Base-by-base conservation (phyloP, 2,113 vertebrate species). In the Glareola pratincola region DNA sequence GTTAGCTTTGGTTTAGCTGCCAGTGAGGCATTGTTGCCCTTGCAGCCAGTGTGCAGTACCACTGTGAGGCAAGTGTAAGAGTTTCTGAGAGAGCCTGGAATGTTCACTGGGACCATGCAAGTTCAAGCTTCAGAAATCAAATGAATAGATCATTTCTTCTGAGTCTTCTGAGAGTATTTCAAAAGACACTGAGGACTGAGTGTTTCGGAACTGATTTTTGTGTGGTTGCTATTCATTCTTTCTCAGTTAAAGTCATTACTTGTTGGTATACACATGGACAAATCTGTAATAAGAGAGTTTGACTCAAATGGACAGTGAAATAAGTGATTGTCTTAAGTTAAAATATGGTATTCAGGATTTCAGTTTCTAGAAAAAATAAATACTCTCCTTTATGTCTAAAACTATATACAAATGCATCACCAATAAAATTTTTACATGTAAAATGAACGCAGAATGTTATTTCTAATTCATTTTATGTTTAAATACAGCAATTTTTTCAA, bases 1-100 rank as follows among this genome's bases (percentile, higher is more conserved):
- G 94, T 97, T 96, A 95, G 91, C 85, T 96, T 71, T 66, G 80
- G 36, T 67, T 81, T 47, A 62, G 66, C 41, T 88, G 69, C n/a
- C 73, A 78, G 60, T 54, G 56, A 94, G 56, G 64, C n/a, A 54
- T 24, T 68, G 63, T 41, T 87, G 54, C 67, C 60, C 60, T 67
- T 87, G 73, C 64, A 91, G 47, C n/a, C 69, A 23, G 50, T 7
- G 2, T 20, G 39, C 36, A 90, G 37, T 73, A 39, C 36, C 60
- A 43, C 50, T 67, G 47, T 75, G 50, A 47, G n/a, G 21, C 67
- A 79, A 83, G 45, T 12, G 19, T 43, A 43, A 48, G 26, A 57
- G 22, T 74, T 76, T 93, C 68, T 43, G 82, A 88, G 41, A 63
- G 24, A 75, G 10, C 12, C n/a, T 78, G 62, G 27, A 86, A 88